A percentile compares a stretch with the other conserved stretches of the same genome.
These are phyloP conservation scores for Eupeodes corollae DNA, from an alignment of 1,140 invertebrate genomes.

Conservation along the genomic window DNA sequence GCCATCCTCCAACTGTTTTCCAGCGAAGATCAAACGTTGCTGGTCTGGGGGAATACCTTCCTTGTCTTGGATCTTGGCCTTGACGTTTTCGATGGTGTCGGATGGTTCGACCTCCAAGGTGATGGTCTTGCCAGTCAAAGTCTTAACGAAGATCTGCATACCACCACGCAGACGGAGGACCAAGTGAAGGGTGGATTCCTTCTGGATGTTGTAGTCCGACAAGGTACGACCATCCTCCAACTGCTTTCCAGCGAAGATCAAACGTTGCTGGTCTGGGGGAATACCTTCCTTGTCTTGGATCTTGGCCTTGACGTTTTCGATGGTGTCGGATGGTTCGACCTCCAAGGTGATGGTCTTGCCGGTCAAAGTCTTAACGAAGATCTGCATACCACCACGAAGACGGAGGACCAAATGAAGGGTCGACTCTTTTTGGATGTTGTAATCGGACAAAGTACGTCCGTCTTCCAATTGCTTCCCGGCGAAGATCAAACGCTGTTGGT, in stretches of 20 bases:
- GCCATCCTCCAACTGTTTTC: conserved; percentile 60
- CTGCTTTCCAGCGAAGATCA: conserved; percentile 63
- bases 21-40: conserved; percentile 55
- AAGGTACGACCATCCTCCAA: conserved; percentile 54
- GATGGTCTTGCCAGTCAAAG: conserved; percentile 61
- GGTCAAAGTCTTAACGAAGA: conserved; percentile 64
- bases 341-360: conserved; percentile 68
- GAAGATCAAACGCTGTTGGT: conserved; percentile 63
- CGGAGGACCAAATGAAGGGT: conserved; percentile 79
- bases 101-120: conserved; percentile 61
- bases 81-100: conserved; percentile 67
- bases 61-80: conserved; percentile 66
- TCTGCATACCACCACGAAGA: conserved; percentile 73
- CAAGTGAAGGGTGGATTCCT: conserved; percentile 82
- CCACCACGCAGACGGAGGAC: conserved; percentile 67
- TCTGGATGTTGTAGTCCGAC: conserved; percentile 69
- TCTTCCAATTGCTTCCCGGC: conserved; percentile 56
- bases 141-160: conserved; percentile 66
- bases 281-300: conserved; percentile 65
- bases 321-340: conserved; percentile 64
- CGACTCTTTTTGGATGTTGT: conserved; percentile 83
- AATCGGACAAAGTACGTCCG: conserved; percentile 62
- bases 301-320: conserved; percentile 69
- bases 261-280: conserved; percentile 56
- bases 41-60: conserved; percentile 56